These are phyloP conservation scores for Cheilosia urbana DNA, from an alignment of 2,888 invertebrate genomes.

Conservation along the genomic window DNA sequence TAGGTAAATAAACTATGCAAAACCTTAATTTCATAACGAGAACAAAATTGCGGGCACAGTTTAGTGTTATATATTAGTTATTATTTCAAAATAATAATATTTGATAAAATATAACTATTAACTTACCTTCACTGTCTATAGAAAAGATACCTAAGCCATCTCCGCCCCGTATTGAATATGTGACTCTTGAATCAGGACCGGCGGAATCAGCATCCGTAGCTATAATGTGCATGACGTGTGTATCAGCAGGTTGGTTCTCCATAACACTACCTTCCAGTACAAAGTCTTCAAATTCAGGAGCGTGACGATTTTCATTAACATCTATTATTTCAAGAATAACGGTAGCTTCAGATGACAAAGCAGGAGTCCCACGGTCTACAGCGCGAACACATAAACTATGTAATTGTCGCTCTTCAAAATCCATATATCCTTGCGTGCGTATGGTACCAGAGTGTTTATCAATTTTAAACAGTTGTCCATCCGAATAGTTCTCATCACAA, in stretches of 20 bases:
- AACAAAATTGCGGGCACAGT: too few species aligned
- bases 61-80: too few species aligned
- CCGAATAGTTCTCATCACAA: constrained; percentile 87
- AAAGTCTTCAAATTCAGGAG: constrained; percentile 93
- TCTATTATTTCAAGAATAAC: constrained; percentile 95
- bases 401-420: constrained; percentile 95
- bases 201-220: constrained; percentile 92
- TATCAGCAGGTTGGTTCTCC: constrained; percentile 92
- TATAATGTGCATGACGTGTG: constrained; percentile 90
- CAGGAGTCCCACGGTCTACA: constrained; percentile 92
- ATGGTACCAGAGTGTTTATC: constrained; percentile 94
- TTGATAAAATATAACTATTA: neutral
- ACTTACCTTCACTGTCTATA: constrained; percentile 93
- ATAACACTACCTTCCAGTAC: constrained; percentile 89
- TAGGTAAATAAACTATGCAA: too few species aligned
- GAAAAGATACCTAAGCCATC: constrained; percentile 96
- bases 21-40: too few species aligned
- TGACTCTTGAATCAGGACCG: constrained; percentile 91
- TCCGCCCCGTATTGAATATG: constrained; percentile 94
- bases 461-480: constrained; percentile 90
- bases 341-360: constrained; percentile 91
- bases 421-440: constrained; percentile 90
- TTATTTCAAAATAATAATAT: too few species aligned
- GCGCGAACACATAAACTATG: constrained; percentile 95
- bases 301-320: constrained; percentile 95